phyloP scores from a whole-genome alignment of 2,888 invertebrate genomes.

The Leptura quadrifasciata region DNA sequence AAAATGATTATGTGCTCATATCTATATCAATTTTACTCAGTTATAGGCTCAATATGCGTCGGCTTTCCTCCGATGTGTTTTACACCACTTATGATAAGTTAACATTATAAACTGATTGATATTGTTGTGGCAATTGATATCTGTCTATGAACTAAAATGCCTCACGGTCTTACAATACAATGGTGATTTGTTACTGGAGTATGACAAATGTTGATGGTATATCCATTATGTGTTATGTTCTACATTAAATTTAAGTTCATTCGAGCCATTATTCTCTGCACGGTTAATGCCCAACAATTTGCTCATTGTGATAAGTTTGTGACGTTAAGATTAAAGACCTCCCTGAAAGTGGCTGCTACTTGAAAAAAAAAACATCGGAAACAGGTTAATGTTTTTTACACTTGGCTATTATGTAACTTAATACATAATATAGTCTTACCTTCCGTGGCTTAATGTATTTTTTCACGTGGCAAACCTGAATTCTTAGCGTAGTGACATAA shows the following conservation, averaged over 20 bases:
- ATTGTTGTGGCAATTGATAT: neutral
- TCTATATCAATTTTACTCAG: neutral
- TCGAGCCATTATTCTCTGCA: neutral
- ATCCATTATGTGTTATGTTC: neutral
- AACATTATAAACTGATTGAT: neutral
- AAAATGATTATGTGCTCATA: neutral
- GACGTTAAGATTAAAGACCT: constrained; percentile 25
- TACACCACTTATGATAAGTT: neutral
- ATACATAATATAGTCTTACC: constrained; percentile 29
- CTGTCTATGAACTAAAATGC: neutral
- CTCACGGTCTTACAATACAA: neutral
- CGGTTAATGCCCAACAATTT: neutral
- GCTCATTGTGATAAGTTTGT: constrained; percentile 7
- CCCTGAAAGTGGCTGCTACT: constrained; percentile 32
- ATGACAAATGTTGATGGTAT: neutral
- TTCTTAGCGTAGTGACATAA: constrained; percentile 49
- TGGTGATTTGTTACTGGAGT: neutral
- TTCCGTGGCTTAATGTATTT: constrained; percentile 19
- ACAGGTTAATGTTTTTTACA: constrained; percentile 37
- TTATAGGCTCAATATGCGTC: neutral
- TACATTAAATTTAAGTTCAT: constrained; percentile 7
- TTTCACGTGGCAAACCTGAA: constrained; percentile 41
- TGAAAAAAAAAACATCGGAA: constrained; percentile 34
- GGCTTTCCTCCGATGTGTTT: neutral
- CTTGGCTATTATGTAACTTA: constrained; percentile 41